phyloP scores from a whole-genome alignment of 2,113 vertebrate genomes.

The Cololabis saira region DNA sequence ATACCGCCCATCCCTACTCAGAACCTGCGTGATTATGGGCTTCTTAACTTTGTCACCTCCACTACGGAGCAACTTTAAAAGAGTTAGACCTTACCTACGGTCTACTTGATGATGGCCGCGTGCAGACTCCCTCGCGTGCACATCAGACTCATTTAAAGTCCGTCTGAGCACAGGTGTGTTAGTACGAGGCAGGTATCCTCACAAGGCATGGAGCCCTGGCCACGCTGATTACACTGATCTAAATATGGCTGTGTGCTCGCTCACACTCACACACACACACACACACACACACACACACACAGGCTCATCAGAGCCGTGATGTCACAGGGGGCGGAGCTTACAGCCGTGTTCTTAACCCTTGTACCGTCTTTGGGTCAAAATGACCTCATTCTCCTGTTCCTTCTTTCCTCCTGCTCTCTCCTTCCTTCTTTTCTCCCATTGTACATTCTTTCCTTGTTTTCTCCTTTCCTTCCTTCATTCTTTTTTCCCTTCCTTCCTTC shows the following conservation, averaged over 20 bases:
- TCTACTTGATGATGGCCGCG: constrained; percentile 18
- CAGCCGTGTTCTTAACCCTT: constrained; percentile 48
- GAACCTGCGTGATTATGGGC: background rate
- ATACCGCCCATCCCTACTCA: no score
- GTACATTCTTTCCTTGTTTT: no score
- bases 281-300: constrained; percentile 70
- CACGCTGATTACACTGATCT: constrained; percentile 76
- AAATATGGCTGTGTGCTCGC: constrained; percentile 81
- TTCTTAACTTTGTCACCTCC: constrained; percentile 1
- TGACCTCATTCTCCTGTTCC: no score
- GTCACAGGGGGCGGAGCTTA: constrained; percentile 71
- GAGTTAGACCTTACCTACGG: constrained; percentile 57
- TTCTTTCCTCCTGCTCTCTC: no score
- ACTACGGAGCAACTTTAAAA: constrained; percentile 12
- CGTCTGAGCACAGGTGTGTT: constrained; percentile 73
- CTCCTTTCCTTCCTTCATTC: no score
- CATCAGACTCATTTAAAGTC: constrained; percentile 52
- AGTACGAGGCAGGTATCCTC: constrained; percentile 67
- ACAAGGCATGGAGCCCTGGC: constrained; percentile 66
- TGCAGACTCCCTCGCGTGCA: constrained; percentile 58
- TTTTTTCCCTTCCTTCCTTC: no score
- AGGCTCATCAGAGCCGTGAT: constrained; percentile 79
- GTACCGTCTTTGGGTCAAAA: no score
- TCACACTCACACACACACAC: constrained; percentile 70
- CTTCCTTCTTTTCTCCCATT: no score